Conservation (phyloP, 2,888 invertebrate species). For the Drosophila antonietae region DNA sequence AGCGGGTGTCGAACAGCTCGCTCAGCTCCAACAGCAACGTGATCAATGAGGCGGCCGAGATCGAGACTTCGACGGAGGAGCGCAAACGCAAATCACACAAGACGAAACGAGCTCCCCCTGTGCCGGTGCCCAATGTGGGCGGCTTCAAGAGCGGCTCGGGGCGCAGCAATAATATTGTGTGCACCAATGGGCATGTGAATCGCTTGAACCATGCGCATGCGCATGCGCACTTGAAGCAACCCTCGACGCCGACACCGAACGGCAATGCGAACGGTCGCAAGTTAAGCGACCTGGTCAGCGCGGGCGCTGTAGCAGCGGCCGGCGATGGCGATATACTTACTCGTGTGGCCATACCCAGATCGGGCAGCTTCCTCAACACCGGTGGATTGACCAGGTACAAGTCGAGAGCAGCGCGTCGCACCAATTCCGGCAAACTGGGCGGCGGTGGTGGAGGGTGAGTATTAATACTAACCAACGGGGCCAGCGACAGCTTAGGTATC, state of each 20-base stretch:
- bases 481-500: slow-evolving; percentile 24
- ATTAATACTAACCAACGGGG: slow-evolving; percentile 54
- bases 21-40: slow-evolving; percentile 87
- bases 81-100: slow-evolving; percentile 87
- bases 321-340: slow-evolving; percentile 93
- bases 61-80: slow-evolving; percentile 85
- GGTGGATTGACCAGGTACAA: slow-evolving; percentile 91
- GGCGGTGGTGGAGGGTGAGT: slow-evolving; percentile 81
- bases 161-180: slow-evolving; percentile 50
- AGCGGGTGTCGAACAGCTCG: slow-evolving; percentile 88
- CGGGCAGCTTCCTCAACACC: slow-evolving; percentile 93
- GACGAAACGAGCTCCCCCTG: slow-evolving; percentile 86
- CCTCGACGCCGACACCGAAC: slow-evolving; percentile 34
- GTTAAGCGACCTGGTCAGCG: slow-evolving; percentile 44
- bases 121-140: slow-evolving; percentile 80
- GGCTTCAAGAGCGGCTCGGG: slow-evolving; percentile 34
- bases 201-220: slow-evolving; percentile 48
- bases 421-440: slow-evolving; percentile 84
- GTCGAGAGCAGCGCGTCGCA: slow-evolving; percentile 85
- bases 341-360: slow-evolving; percentile 93
- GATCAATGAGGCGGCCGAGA: slow-evolving; percentile 84
- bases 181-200: slow-evolving; percentile 70
- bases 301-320: slow-evolving; percentile 85
- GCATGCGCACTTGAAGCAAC: slow-evolving; percentile 56
- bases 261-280: slow-evolving; percentile 27